phyloP scores from a whole-genome alignment of 2,113 vertebrate species.

The Ceyx melanurus region DNA sequence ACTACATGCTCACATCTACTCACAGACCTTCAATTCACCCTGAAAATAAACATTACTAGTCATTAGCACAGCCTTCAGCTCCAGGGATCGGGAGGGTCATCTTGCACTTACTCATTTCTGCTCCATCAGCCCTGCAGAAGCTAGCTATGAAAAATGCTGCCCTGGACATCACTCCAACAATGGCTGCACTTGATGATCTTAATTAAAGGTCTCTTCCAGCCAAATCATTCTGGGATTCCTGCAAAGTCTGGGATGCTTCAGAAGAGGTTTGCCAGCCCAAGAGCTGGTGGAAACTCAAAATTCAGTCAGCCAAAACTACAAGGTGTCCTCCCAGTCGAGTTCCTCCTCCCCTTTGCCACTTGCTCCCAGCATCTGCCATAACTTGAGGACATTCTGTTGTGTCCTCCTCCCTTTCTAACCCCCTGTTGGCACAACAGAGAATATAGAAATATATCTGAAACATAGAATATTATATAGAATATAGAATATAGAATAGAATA shows the following conservation, averaged over 20 bases:
- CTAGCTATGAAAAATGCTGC: neutral
- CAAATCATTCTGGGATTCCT: neutral
- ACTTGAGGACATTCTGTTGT: neutral
- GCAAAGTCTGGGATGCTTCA: rapidly evolving
- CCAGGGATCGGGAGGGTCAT: no score
- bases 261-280: neutral
- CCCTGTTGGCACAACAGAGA: neutral
- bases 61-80: neutral
- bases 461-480: no score
- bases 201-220: no score
- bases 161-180: neutral
- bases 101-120: neutral
- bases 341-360: neutral
- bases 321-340: neutral
- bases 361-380: neutral
- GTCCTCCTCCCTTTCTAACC: neutral
- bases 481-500: no score
- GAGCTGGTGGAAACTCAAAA: neutral
- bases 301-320: neutral
- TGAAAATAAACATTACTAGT: neutral
- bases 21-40: neutral
- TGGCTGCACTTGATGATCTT: no score
- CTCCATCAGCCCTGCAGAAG: neutral
- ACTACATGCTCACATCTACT: rapidly evolving
- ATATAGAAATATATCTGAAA: no score